A percentile compares a stretch with the other conserved stretches of the same genome.
Evolutionary conservation across 2,888 invertebrate species (phyloP).

Genomic region (Trisateles emortualis): DNA sequence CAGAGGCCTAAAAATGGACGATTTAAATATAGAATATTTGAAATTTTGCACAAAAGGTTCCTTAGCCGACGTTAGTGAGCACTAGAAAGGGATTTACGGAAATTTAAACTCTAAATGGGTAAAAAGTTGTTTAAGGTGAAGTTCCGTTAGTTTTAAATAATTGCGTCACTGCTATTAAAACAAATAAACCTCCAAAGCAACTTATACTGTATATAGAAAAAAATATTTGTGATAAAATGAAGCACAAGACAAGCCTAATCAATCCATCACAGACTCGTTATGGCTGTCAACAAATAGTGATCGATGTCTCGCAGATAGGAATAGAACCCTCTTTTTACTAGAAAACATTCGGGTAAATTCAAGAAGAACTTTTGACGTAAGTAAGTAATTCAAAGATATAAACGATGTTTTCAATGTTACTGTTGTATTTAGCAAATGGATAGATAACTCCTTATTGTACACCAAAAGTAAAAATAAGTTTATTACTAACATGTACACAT

Average conservation of each 20-base stretch:
- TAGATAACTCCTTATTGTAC: too few relatives aligned
- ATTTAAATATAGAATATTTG: too few relatives aligned
- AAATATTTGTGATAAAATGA: slow-evolving; percentile 11
- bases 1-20: too few relatives aligned
- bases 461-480: too few relatives aligned
- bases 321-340: slow-evolving; percentile 10
- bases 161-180: neutral
- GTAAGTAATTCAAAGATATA: neutral
- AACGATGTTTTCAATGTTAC: neutral
- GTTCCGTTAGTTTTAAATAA: too few relatives aligned
- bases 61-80: too few relatives aligned
- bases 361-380: neutral
- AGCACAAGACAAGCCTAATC: slow-evolving; percentile 23
- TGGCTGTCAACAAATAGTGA: slow-evolving; percentile 35
- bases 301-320: slow-evolving; percentile 28
- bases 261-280: slow-evolving; percentile 36
- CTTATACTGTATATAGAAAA: neutral
- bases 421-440: too few relatives aligned
- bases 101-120: too few relatives aligned
- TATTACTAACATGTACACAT: too few relatives aligned
- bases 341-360: slow-evolving; percentile 4
- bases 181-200: neutral
- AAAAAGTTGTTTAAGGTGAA: too few relatives aligned
- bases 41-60: too few relatives aligned
- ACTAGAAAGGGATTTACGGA: too few relatives aligned